Conservation (phyloP, 1,140 invertebrate species). For the Drosophila dunni region DNA sequence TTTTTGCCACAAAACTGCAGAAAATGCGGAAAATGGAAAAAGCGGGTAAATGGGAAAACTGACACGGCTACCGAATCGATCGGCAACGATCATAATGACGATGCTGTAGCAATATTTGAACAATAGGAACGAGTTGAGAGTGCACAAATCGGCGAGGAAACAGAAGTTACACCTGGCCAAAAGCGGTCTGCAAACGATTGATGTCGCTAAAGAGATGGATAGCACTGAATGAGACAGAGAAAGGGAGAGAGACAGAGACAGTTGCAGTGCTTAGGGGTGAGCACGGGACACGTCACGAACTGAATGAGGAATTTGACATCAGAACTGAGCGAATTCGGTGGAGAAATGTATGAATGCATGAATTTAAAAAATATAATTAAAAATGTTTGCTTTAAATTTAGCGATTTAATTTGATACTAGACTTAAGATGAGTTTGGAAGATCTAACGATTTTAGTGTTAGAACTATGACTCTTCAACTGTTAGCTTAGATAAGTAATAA, state of each 20-base stretch:
- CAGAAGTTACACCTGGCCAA: slow-evolving; percentile 63
- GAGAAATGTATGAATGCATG: too few relatives aligned
- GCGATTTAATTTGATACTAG: too few relatives aligned
- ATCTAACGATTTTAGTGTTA: too few relatives aligned
- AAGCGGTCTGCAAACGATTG: slow-evolving; percentile 37
- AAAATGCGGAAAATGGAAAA: slow-evolving; percentile 29
- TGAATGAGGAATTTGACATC: too few relatives aligned
- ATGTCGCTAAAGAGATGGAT: slow-evolving; percentile 27
- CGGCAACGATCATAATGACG: slow-evolving; percentile 21
- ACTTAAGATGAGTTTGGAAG: too few relatives aligned
- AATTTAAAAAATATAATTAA: too few relatives aligned
- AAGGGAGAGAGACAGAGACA: background rate
- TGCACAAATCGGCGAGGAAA: slow-evolving; percentile 48
- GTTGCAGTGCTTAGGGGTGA: background rate
- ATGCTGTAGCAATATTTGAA: slow-evolving; percentile 41
- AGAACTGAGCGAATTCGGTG: too few relatives aligned
- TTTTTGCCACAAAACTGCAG: slow-evolving; percentile 39
- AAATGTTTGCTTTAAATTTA: too few relatives aligned
- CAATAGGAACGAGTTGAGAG: slow-evolving; percentile 74
- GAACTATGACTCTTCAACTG: too few relatives aligned
- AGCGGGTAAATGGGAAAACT: slow-evolving; percentile 31
- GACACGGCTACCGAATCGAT: slow-evolving; percentile 52
- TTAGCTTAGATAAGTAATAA: too few relatives aligned
- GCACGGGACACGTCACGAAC: too few relatives aligned
- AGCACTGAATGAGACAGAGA: slow-evolving; percentile 10